Evolutionary conservation across 2,888 invertebrate genomes (phyloP).

Genomic region (Heliconius ismenius): DNA sequence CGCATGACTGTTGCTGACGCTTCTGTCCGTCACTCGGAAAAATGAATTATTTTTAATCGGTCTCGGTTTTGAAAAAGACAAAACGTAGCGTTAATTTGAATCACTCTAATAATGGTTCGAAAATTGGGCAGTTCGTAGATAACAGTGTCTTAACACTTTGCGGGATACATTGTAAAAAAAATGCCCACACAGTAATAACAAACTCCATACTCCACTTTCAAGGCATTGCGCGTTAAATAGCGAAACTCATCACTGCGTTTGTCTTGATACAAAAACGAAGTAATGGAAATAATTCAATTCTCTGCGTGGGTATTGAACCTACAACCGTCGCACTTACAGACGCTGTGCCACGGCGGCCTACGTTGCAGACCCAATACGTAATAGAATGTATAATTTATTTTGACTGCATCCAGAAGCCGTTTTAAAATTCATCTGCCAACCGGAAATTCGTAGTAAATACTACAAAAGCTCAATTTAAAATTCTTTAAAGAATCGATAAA

Average conservation of each 20-base stretch:
- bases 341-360: too few relatives aligned
- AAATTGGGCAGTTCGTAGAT: not conserved
- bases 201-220: not conserved
- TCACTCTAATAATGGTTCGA: not conserved
- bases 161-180: not conserved
- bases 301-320: too few relatives aligned
- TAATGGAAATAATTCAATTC: too few relatives aligned
- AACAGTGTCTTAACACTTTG: not conserved
- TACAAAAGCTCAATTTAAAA: not conserved
- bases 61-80: too few relatives aligned
- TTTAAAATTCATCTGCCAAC: not conserved
- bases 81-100: not conserved
- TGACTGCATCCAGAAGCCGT: not conserved
- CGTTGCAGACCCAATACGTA: not conserved
- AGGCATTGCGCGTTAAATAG: too few relatives aligned
- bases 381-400: not conserved
- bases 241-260: too few relatives aligned
- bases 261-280: too few relatives aligned
- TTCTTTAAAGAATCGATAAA: not conserved
- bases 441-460: constrained; percentile 1
- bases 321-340: too few relatives aligned
- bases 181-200: not conserved
- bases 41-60: too few relatives aligned
- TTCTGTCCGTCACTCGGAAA: too few relatives aligned
- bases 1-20: too few relatives aligned